These are phyloP conservation scores for Ormia ochracea DNA, from an alignment of 2,888 invertebrate species.

Conservation along the genomic window DNA sequence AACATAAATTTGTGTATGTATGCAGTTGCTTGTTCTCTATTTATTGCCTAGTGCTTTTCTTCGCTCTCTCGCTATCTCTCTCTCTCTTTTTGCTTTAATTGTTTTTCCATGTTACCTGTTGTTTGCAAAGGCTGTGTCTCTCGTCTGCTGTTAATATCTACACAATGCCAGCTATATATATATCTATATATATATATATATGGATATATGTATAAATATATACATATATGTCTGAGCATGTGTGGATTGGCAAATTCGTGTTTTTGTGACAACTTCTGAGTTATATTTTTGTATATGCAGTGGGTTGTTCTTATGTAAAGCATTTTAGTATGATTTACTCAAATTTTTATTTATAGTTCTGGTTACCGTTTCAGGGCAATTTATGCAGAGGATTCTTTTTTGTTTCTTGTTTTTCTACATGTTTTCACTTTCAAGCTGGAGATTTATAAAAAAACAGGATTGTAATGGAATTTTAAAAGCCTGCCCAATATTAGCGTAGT, in stretches of 20 bases:
- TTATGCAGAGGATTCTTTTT: background rate
- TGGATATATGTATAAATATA: background rate
- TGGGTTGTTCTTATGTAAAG: background rate
- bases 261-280: too few species aligned
- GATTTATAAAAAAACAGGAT: background rate
- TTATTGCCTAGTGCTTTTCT: background rate
- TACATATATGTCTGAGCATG: too few species aligned
- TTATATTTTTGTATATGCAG: background rate
- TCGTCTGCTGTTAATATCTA: slow-evolving; percentile 18
- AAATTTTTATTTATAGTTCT: background rate
- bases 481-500: background rate
- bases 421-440: background rate
- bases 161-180: background rate
- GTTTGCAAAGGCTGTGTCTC: background rate
- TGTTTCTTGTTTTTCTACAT: background rate
- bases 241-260: too few species aligned
- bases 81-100: too few species aligned
- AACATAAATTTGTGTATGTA: slow-evolving; percentile 32
- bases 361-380: background rate
- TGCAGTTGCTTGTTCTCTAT: background rate
- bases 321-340: background rate
- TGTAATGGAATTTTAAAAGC: background rate
- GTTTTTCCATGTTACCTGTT: background rate
- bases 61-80: too few species aligned
- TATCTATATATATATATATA: background rate